These are phyloP conservation scores for Microplitis demolitor DNA, from an alignment of 1,140 invertebrate species.

Conservation along the genomic window DNA sequence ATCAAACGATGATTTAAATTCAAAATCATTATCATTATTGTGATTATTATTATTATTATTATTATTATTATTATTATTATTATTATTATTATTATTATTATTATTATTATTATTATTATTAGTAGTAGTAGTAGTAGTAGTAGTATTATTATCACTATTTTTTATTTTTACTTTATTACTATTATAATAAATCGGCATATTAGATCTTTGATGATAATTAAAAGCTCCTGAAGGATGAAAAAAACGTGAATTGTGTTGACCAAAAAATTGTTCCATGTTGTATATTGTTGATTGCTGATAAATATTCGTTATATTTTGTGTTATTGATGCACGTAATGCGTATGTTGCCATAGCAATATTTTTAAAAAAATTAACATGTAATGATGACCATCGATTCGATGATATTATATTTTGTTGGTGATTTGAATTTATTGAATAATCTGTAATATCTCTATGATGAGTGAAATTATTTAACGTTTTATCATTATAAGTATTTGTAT, in stretches of 20 bases:
- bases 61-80: background rate
- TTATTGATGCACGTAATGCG: slow-evolving; percentile 31
- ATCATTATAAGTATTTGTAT: background rate
- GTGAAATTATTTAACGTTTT: background rate
- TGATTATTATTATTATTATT: background rate
- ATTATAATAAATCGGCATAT: too few relatives aligned
- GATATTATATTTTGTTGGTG: background rate
- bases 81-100: too few relatives aligned
- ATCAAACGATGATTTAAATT: slow-evolving; percentile 42
- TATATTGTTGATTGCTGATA: slow-evolving; percentile 33
- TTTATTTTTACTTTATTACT: too few relatives aligned
- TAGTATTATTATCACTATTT: background rate
- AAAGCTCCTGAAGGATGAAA: background rate
- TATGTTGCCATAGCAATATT: slow-evolving; percentile 33
- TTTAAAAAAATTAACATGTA: slow-evolving; percentile 23
- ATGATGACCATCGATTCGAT: slow-evolving; percentile 21
- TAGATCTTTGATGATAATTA: too few relatives aligned
- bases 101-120: background rate
- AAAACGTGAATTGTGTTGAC: background rate
- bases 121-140: background rate
- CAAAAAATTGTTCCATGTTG: background rate
- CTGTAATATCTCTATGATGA: background rate
- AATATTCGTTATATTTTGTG: slow-evolving; percentile 34
- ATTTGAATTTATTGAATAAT: background rate
- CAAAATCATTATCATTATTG: slow-evolving; percentile 18